Conservation (phyloP, 2,888 invertebrate species). For the Phengaris alcon region DNA sequence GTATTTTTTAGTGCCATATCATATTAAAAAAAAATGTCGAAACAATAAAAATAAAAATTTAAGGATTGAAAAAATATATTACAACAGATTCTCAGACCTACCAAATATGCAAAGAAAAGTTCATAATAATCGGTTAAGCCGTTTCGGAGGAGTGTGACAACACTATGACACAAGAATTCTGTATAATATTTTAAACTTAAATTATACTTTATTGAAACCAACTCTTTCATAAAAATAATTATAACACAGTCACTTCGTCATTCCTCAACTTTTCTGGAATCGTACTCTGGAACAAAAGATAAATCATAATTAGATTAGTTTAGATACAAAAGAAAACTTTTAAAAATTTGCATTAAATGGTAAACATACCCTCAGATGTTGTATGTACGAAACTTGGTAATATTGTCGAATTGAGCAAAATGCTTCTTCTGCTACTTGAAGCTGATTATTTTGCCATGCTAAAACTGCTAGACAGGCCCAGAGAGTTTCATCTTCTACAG, state of each 20-base stretch:
- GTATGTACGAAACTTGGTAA: slow-evolving; percentile 91
- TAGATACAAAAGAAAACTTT: neutral
- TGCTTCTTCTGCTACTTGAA: slow-evolving; percentile 95
- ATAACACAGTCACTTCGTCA: slow-evolving; percentile 32
- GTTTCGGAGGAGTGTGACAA: too few species aligned
- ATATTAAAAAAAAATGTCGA: too few species aligned
- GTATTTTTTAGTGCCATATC: too few species aligned
- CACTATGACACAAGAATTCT: too few species aligned
- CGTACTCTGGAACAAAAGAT: slow-evolving; percentile 55
- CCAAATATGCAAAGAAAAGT: too few species aligned
- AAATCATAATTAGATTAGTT: neutral
- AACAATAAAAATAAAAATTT: too few species aligned
- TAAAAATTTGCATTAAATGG: neutral
- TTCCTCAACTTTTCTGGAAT: slow-evolving; percentile 57
- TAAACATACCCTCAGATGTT: slow-evolving; percentile 84
- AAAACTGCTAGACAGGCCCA: slow-evolving; percentile 97
- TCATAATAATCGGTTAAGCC: too few species aligned
- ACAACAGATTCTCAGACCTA: too few species aligned
- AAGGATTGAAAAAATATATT: too few species aligned
- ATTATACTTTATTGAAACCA: too few species aligned
- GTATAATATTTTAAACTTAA: too few species aligned
- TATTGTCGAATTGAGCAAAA: slow-evolving; percentile 83
- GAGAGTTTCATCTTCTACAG: slow-evolving; percentile 80
- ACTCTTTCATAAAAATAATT: neutral
- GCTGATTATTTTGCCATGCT: slow-evolving; percentile 90